These are phyloP conservation scores for Acleris emargana DNA, from an alignment of 2,888 invertebrate species.

Conservation along the genomic window DNA sequence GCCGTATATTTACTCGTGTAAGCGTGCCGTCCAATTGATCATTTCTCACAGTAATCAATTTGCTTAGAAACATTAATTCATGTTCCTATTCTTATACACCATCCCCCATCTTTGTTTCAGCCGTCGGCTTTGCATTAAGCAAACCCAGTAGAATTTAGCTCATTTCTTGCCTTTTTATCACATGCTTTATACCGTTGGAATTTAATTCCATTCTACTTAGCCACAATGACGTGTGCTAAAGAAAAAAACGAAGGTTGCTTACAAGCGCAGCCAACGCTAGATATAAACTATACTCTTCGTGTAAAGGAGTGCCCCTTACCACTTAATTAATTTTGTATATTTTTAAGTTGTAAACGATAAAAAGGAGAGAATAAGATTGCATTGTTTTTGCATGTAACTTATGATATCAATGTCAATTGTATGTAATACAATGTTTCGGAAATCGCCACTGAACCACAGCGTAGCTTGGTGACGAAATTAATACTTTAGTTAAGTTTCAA, in stretches of 20 bases:
- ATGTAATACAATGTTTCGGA: constrained; percentile 74
- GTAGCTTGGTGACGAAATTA: constrained; percentile 54
- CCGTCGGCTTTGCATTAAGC: constrained; percentile 37
- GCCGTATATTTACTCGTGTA: constrained; percentile 49
- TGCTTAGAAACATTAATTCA: constrained; percentile 39
- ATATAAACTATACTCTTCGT: constrained; percentile 39
- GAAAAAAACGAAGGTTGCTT: constrained; percentile 22
- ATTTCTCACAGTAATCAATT: constrained; percentile 42
- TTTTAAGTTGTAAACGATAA: constrained; percentile 72
- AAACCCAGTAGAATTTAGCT: constrained; percentile 40
- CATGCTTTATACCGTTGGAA: constrained; percentile 54
- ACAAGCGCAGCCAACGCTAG: constrained; percentile 27
- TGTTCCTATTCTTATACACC: constrained; percentile 5
- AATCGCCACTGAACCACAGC: constrained; percentile 63
- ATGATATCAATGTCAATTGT: constrained; percentile 71
- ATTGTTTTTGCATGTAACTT: constrained; percentile 69
- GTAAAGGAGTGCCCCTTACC: constrained; percentile 43
- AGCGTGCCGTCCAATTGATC: constrained; percentile 70
- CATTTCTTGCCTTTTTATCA: constrained; percentile 39
- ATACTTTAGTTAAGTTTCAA: constrained; percentile 51
- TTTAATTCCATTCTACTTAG: constrained; percentile 60
- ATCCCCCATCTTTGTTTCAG: constrained; percentile 8
- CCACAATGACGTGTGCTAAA: constrained; percentile 39
- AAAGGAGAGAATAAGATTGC: constrained; percentile 83
- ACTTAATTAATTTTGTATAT: constrained; percentile 55